Evolutionary conservation across 1,140 invertebrate genomes (phyloP), one percentile per base, ranked within the genome.

Genomic region (Belonocnema kinseyi): DNA sequence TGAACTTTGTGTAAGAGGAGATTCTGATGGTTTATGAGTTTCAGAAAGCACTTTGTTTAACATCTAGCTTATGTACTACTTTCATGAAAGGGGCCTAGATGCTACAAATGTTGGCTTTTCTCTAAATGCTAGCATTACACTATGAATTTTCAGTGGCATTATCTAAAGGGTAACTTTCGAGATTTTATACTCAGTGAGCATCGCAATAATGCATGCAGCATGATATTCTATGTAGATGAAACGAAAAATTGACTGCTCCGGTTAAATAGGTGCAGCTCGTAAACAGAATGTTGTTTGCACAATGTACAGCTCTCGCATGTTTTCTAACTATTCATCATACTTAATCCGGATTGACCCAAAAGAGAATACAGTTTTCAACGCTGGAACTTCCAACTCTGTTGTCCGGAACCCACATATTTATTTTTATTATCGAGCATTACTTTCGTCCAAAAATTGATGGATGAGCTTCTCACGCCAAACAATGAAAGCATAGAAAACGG

Each of bases 271-370:
- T 61, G 26, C 13, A 14, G 58, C 16, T 16, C 5, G 11, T 26
- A 33, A 61, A 61, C 58, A 33, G 21, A 14, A 11, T 26, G 11
- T 33, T 58, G 58, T 61, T 61, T 61, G 58, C 33, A 61, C 58
- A 61, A 26, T 61, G 58, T 61, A 61, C 58, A 61, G 13, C 58
- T 61, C 26, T 21, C 33, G 19, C 12, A 7, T 61, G 58, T 33
- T 61, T 61, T 61, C 58, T 61, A 61, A 33, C 58, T 61, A 61
- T 61, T 61, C 58, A 61, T 61, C 58, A 61, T 40, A 61, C 33
- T 61, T 61, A 61, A 61, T 26, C 58, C 26, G 58, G 21, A 40
- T 61, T 61, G 58, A 61, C 58, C 21, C 21, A 13, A 33, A 33
- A 61, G 12, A 26, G 58, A 33, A 61, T 33, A 19, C 16, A 61